Percentiles rank a stretch among this genome's conserved stretches.
Evolutionary conservation across 2,113 vertebrate species (phyloP).

Genomic region (Mionectes macconnelli): DNA sequence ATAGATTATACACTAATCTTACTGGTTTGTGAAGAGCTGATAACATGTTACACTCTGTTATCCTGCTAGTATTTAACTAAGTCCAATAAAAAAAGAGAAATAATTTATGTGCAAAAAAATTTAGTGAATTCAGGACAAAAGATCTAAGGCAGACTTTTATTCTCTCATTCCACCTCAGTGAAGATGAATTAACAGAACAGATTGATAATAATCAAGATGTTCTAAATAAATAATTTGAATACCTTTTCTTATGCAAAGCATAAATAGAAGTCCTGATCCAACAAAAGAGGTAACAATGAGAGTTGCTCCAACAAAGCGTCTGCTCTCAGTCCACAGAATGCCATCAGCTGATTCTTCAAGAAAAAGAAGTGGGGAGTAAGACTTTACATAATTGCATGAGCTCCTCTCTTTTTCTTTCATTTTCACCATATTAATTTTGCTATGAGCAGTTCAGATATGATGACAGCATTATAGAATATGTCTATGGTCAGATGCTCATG

Average conservation of each 20-base stretch:
- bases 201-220: not conserved
- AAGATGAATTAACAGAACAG: not conserved
- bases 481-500: not conserved
- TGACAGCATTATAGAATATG: not conserved
- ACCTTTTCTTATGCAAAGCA: constrained; percentile 31
- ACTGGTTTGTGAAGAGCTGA: not conserved
- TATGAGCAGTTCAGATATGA: not conserved
- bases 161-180: accelerated
- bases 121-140: not conserved
- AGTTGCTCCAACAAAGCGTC: not conserved
- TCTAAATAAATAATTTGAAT: not conserved
- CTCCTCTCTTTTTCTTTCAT: not conserved
- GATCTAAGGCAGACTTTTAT: not conserved
- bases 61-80: not conserved
- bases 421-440: not conserved
- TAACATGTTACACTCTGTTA: not conserved
- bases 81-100: not conserved
- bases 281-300: not conserved
- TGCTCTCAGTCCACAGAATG: not conserved
- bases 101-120: not conserved
- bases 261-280: not conserved
- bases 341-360: not conserved
- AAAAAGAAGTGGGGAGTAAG: not conserved
- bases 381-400: not conserved
- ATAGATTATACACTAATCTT: not conserved